Evolutionary conservation across 2,113 vertebrate species (phyloP).

Genomic region (Odocoileus hemionus): DNA sequence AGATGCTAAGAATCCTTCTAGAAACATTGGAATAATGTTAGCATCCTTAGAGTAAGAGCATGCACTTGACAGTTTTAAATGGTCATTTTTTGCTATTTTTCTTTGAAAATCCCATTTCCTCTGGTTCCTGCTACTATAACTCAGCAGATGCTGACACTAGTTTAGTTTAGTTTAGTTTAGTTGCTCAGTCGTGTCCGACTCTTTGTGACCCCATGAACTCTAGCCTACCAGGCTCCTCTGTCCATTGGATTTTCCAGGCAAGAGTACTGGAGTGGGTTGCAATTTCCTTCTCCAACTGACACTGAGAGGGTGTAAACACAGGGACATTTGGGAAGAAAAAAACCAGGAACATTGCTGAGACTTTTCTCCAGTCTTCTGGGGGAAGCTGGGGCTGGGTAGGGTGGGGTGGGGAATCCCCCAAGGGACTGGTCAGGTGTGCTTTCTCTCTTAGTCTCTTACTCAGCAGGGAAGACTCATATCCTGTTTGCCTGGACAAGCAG

Average conservation of each 20-base stretch:
- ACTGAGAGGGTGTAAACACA: not conserved
- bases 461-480: not conserved
- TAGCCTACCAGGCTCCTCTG: not conserved
- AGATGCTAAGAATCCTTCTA: not conserved
- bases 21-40: not conserved
- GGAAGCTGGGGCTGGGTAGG: not conserved
- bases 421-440: not conserved
- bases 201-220: not conserved
- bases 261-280: not conserved
- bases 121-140: not conserved
- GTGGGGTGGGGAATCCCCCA: not conserved
- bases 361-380: not conserved
- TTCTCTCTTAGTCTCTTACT: constrained; percentile 7
- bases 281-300: not conserved
- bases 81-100: not conserved
- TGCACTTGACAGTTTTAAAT: not conserved
- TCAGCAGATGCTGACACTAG: not conserved
- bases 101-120: not conserved
- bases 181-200: not conserved
- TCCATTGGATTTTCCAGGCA: not conserved
- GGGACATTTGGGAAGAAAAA: not conserved
- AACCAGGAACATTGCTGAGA: accelerated
- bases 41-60: not conserved
- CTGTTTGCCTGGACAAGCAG: not conserved
- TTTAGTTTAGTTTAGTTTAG: not conserved